Evolutionary conservation across 2,113 vertebrate genomes (phyloP), one percentile per base, ranked within the genome.

Genomic region (Ptyas mucosa): DNA sequence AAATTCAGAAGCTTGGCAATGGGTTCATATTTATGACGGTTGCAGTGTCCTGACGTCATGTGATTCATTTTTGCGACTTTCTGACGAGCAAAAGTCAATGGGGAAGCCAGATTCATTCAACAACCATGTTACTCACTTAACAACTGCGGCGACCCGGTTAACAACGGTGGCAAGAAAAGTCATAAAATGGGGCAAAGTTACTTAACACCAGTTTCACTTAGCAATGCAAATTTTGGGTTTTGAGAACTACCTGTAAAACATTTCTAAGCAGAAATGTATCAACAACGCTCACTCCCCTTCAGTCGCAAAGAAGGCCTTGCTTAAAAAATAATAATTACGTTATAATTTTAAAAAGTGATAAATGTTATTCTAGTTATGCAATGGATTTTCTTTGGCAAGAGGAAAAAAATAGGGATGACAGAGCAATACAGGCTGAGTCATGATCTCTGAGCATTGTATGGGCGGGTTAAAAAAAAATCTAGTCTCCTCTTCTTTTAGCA

Each of bases 331-430:
- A 49, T 52, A 93, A 93, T 90, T 93, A 93, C 55, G 90, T 93
- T 39, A 86, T 87, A 93, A 87, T 93, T 93, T 90, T 86, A 58
- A 89, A 90, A 49, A 20, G 81, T 87, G 89, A 93, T 52, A 64
- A 90, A 90, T 90, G 53, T 89, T 90, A 93, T 86, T 81, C 54
- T 90, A 86, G 15, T 90, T 93, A 90, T 90, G 89, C 88, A 93
- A 90, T 90, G 75, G 86, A 90, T 93, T 90, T 93, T 90, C 88
- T 93, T 93, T 93, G 88, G 92, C 89, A 93, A 55, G 81, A 90
- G 8, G 29, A 8, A 54, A 26, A 46, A 90, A 90, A 52, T 64
- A n/a, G 89, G 90, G 69, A 90, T 90, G 89, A 90, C 58, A 69
- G 43, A 86, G 23, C 39, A 43, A 64, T 39, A 57, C 92, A 93